Evolutionary conservation across 2,888 invertebrate species (phyloP), one percentile per base, ranked within the genome.

Genomic region (Tachystola acroxantha): DNA sequence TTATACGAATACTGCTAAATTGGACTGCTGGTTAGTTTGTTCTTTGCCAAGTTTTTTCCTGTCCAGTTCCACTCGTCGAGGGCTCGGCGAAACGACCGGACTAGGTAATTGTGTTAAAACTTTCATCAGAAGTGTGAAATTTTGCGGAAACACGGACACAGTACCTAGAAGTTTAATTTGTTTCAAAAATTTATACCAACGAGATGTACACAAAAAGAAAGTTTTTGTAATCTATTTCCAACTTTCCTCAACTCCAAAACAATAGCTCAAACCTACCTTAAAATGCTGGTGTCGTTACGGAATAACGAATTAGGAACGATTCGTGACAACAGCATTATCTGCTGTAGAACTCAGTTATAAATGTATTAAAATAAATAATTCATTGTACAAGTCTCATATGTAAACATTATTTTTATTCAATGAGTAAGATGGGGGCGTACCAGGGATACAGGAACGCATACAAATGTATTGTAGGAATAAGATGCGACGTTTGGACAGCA

Each of bases 21-120:
- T 81, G 81, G 76, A 35, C 35, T 14, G 77, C 72, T 73, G 78
- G 81, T 76, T 81, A 81, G 79, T 82, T 84, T 80, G 78, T 79
- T 78, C 80, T 76, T 81, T 71, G 75, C 76, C 77, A 81, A 81
- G 79, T 84, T 82, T 80, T 81, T 81, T 76, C 72, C 73, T 77
- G 78, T 16, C 16, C 16, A 16, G 16, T 64, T 76, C 73, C 76
- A 66, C 69, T 64, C 69, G 66, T 62, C 64, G 73, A 68, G 76
- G 72, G 70, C 68, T 64, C 59, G 56, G 72, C 64, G 62, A 70
- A 79, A 81, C 72, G 75, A 75, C 68, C 65, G 70, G 73, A 74
- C 76, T 69, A 73, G 77, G 79, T 82, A 82, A 84, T 84, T 78
- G 79, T 78, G 82, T 84, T 84, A 84, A 84, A 84, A 84, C 75